A percentile compares a stretch with the other conserved stretches of the same genome.
phyloP scores from a whole-genome alignment of 2,797 vertebrate species.

The Otus scops region DNA sequence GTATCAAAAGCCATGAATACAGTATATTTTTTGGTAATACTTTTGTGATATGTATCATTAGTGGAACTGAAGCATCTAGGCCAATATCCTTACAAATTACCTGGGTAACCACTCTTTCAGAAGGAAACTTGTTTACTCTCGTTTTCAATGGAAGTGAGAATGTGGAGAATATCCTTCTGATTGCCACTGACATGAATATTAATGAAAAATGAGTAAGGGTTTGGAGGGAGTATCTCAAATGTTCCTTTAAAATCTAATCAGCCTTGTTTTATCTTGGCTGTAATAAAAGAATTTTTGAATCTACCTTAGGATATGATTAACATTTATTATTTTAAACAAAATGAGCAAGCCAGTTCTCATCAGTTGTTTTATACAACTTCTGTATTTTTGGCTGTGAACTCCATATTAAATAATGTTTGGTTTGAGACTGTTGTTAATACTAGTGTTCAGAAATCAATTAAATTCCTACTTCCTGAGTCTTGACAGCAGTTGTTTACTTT shows the following conservation, averaged over 20 bases:
- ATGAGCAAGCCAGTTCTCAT: neutral
- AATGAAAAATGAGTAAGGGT: neutral
- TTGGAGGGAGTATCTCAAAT: neutral
- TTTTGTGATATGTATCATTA: neutral
- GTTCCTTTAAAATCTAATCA: slow-evolving; percentile 1
- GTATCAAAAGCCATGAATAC: neutral
- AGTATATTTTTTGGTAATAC: neutral
- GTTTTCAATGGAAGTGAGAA: neutral
- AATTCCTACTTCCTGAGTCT: neutral
- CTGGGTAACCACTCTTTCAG: neutral
- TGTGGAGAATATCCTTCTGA: neutral
- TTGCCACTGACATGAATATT: neutral
- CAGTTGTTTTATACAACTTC: neutral
- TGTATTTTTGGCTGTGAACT: neutral
- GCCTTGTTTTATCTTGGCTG: neutral
- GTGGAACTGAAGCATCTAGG: neutral
- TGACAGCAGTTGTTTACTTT: neutral
- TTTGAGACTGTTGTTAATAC: neutral
- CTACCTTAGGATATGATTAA: neutral
- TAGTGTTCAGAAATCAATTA: neutral
- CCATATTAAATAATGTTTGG: neutral
- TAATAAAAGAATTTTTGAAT: neutral
- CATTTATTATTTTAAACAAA: neutral
- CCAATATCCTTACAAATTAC: neutral
- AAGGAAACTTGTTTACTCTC: neutral